Evolutionary conservation across 2,888 invertebrate species (phyloP).

Genomic region (Melipona beecheii): DNA sequence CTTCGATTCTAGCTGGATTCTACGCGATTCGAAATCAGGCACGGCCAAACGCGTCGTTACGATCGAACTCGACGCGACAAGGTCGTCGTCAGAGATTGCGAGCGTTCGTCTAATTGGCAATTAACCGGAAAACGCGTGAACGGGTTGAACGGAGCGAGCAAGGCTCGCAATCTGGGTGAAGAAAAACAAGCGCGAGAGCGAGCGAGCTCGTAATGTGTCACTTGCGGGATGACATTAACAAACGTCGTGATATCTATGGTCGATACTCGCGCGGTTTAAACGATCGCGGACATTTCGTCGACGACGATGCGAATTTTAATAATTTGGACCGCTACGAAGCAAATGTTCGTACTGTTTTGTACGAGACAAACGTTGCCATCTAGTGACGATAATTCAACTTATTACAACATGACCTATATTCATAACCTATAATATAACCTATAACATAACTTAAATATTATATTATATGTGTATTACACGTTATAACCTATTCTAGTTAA

Average conservation of each 20-base stretch:
- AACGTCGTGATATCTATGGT: conserved; percentile 50
- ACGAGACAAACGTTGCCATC: too few relatives aligned
- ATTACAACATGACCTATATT: too few relatives aligned
- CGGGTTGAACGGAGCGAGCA: conserved; percentile 53
- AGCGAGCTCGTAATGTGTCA: conserved; percentile 39
- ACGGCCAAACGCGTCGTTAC: neutral
- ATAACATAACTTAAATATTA: too few relatives aligned
- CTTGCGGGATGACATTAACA: conserved; percentile 53
- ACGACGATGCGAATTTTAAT: too few relatives aligned
- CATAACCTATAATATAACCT: too few relatives aligned
- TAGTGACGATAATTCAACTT: too few relatives aligned
- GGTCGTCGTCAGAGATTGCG: neutral
- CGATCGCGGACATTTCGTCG: neutral
- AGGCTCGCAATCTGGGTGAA: conserved; percentile 44
- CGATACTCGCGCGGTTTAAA: neutral
- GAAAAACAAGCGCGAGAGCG: conserved; percentile 54
- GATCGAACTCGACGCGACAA: neutral
- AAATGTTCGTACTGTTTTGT: too few relatives aligned
- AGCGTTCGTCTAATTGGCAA: conserved; percentile 15
- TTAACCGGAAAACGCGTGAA: conserved; percentile 52
- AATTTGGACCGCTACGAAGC: too few relatives aligned
- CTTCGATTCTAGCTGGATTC: neutral
- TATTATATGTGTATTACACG: too few relatives aligned
- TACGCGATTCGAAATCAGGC: neutral
- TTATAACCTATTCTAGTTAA: too few relatives aligned